A percentile compares a stretch with the other conserved stretches of the same genome.
Conservation (phyloP, 2,888 invertebrate species). For the Ophonus ardosiacus region DNA sequence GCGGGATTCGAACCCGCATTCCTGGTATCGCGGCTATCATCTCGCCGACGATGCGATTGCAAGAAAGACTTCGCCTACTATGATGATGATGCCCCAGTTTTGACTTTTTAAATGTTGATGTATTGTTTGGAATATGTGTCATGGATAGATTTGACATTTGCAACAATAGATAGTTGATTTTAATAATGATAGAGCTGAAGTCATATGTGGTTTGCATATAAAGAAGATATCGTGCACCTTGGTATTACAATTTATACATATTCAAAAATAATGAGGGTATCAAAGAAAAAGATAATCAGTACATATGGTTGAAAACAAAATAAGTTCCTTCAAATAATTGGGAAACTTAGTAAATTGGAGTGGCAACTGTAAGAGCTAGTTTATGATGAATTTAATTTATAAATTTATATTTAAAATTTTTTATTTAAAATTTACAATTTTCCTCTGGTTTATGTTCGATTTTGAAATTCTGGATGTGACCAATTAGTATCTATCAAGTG, state of each 20-base stretch:
- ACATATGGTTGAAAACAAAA: no score
- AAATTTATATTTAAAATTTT: no score
- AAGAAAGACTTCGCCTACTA: conserved; percentile 21
- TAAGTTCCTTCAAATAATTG: no score
- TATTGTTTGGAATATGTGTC: conserved; percentile 40
- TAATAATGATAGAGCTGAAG: conserved; percentile 6
- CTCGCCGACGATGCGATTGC: conserved; percentile 48
- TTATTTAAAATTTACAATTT: no score
- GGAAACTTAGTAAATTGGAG: no score
- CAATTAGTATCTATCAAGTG: no score
- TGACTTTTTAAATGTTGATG: not conserved
- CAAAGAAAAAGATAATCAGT: no score
- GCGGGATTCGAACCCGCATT: conserved; percentile 29
- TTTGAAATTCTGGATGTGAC: no score
- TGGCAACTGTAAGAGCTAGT: no score
- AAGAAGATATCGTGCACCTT: not conserved
- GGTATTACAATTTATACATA: not conserved
- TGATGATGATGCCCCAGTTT: conserved; percentile 25
- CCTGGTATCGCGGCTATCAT: conserved; percentile 44
- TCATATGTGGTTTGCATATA: not conserved
- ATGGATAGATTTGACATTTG: conserved; percentile 16
- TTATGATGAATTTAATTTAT: no score
- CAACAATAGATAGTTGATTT: conserved; percentile 7
- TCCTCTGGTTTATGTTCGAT: no score
- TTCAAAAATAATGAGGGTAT: no score